Evolutionary conservation across 2,888 invertebrate genomes (phyloP).

Genomic region (Argyresthia goedartella): DNA sequence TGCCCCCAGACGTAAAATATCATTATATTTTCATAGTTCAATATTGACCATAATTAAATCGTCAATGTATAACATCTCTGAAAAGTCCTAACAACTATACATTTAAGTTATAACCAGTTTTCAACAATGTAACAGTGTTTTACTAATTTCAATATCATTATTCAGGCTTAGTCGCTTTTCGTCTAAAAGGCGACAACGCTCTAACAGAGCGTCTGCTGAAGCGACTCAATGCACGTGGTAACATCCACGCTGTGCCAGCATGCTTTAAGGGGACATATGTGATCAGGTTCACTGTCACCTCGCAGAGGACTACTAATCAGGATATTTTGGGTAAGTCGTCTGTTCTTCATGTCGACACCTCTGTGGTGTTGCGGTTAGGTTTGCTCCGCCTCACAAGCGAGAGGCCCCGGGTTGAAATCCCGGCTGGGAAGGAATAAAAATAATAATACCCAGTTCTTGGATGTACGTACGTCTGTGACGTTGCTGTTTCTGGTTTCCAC

Average conservation of each 20-base stretch:
- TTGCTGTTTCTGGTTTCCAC: no score
- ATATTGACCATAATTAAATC: no score
- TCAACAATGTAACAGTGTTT: neutral
- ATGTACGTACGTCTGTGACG: no score
- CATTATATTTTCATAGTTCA: no score
- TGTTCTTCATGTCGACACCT: neutral
- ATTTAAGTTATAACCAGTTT: neutral
- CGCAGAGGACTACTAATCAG: slow-evolving; percentile 83
- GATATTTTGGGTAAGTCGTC: slow-evolving; percentile 67
- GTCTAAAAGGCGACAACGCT: slow-evolving; percentile 87
- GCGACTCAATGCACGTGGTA: slow-evolving; percentile 87
- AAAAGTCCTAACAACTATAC: no score
- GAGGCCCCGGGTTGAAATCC: no score
- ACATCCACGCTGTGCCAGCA: slow-evolving; percentile 95
- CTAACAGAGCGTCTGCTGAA: slow-evolving; percentile 91
- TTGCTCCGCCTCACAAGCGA: no score
- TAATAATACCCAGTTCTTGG: no score
- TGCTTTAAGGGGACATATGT: slow-evolving; percentile 91
- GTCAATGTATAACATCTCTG: no score
- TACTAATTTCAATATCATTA: slow-evolving; percentile 3
- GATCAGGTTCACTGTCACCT: slow-evolving; percentile 94
- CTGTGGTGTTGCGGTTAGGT: no score
- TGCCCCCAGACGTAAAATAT: no score
- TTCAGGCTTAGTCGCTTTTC: slow-evolving; percentile 89
- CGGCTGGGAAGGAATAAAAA: no score